Percentiles rank a stretch among this genome's conserved stretches.
Evolutionary conservation across 2,888 invertebrate genomes (phyloP).

Genomic region (Dilophus febrilis): DNA sequence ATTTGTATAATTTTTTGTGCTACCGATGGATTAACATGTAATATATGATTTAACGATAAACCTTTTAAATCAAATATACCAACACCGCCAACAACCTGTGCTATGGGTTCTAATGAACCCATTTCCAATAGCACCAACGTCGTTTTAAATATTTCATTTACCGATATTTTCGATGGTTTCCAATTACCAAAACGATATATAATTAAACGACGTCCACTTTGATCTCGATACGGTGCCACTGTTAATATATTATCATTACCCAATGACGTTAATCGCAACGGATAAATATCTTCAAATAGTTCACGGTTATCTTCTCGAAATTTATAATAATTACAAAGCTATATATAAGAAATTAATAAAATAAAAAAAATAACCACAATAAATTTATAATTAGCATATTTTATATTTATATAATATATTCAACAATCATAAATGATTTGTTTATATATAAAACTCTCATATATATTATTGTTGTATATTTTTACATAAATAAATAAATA

Average conservation of each 20-base stretch:
- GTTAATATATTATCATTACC: constrained; percentile 51
- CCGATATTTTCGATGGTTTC: constrained; percentile 46
- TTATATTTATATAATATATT: background rate
- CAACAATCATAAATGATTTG: background rate
- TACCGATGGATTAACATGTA: constrained; percentile 53
- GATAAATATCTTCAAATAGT: constrained; percentile 47
- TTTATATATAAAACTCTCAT: background rate
- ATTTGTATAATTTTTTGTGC: constrained; percentile 50
- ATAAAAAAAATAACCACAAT: background rate
- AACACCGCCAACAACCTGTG: constrained; percentile 60
- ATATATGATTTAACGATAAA: constrained; percentile 50
- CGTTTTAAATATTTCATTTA: constrained; percentile 55
- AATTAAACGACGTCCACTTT: constrained; percentile 52
- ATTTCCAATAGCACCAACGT: constrained; percentile 53
- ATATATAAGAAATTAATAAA: too few relatives aligned
- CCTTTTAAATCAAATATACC: constrained; percentile 59
- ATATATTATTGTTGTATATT: background rate
- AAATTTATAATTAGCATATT: constrained; percentile 2
- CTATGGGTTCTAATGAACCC: constrained; percentile 54
- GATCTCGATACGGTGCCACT: constrained; percentile 60
- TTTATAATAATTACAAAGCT: constrained; percentile 53
- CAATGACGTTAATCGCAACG: constrained; percentile 41
- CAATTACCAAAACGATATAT: constrained; percentile 60
- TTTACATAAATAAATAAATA: background rate
- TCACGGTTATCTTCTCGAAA: constrained; percentile 57